Base-by-base conservation (phyloP, 2,888 invertebrate genomes). In the Boloria selene region DNA sequence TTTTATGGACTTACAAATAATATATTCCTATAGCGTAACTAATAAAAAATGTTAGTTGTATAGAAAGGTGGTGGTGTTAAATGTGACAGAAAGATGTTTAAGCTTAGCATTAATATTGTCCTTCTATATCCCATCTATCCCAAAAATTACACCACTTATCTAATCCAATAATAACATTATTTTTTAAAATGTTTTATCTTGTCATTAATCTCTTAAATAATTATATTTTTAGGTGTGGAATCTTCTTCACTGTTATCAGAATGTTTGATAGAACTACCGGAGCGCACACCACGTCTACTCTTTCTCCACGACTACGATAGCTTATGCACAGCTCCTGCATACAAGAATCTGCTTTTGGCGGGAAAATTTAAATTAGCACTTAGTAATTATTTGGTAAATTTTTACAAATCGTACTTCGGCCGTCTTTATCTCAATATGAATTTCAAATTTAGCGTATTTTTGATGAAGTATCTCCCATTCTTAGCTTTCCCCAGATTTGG, bases 391-490 rank as follows among this genome's bases (percentile, higher is more conserved):
- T 74, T 80, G 18, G 61, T 74, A 0, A 55, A 64, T 0, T 70
- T 93, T 10, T 90, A 93, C 74, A 80, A 83, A 10, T 93, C 89
- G 14, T 81, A 74, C 65, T 75, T 94, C 60, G 93, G 95, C 17
- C 92, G 95, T 13, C 81, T 92, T 52, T 93, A 94, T 74, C 93
- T 95, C 60, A 96, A 96, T 78, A 79, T 86, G 26, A 88, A 94
- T 59, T 94, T 95, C 78, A 87, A 89, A 75, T 76, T 94, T 1
- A 88, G 93, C 18, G 79, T 96, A 17, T 93, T 93, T 71, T 78
- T 96, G 0, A 94, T 95, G 81, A 93, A 93, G 72, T 93, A 94
- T 62, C 94, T 94, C 75, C 96, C 97, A 0, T 94, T 94, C 72
- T 75, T 96, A 52, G 95, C 95, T 0, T 94, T 95, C 82, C 93